Conservation (phyloP, 2,888 invertebrate species). For the Phengaris arion region DNA sequence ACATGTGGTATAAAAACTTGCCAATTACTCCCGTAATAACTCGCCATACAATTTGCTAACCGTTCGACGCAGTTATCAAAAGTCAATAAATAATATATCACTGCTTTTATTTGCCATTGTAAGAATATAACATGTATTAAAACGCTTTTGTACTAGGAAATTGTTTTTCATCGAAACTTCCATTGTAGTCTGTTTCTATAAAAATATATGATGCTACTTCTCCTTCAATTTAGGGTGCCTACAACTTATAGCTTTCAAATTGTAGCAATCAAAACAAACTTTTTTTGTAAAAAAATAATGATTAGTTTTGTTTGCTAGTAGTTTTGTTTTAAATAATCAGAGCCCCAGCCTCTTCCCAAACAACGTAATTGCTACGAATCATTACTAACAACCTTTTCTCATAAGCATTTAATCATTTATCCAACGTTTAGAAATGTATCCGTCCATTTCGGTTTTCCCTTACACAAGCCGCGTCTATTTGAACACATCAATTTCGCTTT, state of each 20-base stretch:
- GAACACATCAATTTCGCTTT: neutral
- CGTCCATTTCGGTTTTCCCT: neutral
- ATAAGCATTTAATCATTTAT: neutral
- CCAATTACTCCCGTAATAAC: conserved; percentile 48
- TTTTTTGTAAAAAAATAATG: too few relatives aligned
- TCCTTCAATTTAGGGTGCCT: neutral
- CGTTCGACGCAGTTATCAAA: conserved; percentile 38
- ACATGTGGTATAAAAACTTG: conserved; percentile 49
- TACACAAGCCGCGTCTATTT: neutral
- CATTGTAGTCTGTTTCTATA: neutral
- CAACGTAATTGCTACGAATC: neutral
- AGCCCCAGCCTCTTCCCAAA: neutral
- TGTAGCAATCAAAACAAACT: neutral
- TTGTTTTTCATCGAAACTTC: conserved; percentile 16
- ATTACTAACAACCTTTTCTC: neutral
- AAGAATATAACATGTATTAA: neutral
- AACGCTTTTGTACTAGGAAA: conserved; percentile 31
- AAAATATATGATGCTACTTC: neutral
- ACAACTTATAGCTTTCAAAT: neutral
- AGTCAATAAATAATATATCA: conserved; percentile 36
- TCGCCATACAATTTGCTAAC: conserved; percentile 38
- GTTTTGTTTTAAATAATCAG: too few relatives aligned
- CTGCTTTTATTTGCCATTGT: conserved; percentile 32
- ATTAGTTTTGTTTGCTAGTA: too few relatives aligned
- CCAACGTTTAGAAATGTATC: neutral